phyloP scores from a whole-genome alignment of 2,888 invertebrate species.

The Chirona hameri region DNA sequence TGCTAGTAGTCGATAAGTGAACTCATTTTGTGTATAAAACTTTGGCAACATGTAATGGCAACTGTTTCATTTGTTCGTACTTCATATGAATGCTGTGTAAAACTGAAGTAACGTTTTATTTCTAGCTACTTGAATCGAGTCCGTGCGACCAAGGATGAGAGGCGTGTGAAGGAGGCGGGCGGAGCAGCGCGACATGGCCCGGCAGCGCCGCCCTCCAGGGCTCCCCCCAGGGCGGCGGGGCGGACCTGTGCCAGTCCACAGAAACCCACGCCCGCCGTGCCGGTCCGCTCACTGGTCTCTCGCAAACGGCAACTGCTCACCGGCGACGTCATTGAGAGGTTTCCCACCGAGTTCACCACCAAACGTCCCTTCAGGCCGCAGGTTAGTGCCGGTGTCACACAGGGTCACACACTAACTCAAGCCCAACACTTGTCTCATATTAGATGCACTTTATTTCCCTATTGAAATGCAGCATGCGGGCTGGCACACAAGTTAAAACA shows the following conservation, averaged over 20 bases:
- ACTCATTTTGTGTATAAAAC: background rate
- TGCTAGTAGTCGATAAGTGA: too few relatives aligned
- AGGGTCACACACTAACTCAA: too few relatives aligned
- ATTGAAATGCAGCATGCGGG: too few relatives aligned
- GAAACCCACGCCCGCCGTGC: background rate
- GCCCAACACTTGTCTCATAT: too few relatives aligned
- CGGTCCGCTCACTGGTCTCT: background rate
- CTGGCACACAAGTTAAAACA: too few relatives aligned
- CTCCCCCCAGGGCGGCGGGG: too few relatives aligned
- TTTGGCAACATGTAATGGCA: too few relatives aligned
- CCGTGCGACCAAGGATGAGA: background rate
- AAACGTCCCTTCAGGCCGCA: background rate
- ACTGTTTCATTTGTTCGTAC: background rate
- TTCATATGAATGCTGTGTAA: too few relatives aligned
- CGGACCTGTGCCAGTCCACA: too few relatives aligned
- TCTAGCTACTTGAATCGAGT: background rate
- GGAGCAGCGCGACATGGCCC: background rate
- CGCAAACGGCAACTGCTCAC: background rate
- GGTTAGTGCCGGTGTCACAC: background rate
- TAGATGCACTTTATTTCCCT: too few relatives aligned
- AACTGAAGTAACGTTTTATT: background rate
- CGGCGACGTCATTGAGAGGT: background rate
- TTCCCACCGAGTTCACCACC: background rate
- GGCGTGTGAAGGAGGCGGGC: too few relatives aligned
- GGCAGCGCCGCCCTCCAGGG: too few relatives aligned